phyloP scores from a whole-genome alignment of 2,113 vertebrate genomes.

The Coreoperca whiteheadi region DNA sequence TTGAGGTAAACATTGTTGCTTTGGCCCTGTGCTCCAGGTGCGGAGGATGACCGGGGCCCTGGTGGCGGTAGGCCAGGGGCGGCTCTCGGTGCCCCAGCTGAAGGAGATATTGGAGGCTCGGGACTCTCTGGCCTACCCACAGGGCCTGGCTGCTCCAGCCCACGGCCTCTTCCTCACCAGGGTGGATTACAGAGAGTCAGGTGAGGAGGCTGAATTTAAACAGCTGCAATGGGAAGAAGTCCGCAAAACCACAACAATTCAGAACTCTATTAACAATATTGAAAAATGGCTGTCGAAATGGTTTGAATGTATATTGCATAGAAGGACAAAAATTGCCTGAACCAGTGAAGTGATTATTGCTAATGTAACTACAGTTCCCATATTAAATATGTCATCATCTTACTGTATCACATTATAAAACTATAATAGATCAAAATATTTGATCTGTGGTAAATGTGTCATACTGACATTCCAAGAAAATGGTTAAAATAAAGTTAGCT shows the following conservation, averaged over 20 bases:
- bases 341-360: neutral
- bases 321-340: neutral
- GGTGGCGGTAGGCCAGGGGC: conserved; percentile 88
- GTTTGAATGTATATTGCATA: neutral
- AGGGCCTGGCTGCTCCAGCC: conserved; percentile 83
- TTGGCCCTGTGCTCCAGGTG: conserved; percentile 81
- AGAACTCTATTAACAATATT: neutral
- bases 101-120: conserved; percentile 83
- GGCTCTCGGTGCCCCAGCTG: conserved; percentile 79
- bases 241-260: neutral
- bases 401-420: neutral
- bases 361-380: neutral
- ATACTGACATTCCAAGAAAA: too few species aligned
- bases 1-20: neutral
- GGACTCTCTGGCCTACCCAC: conserved; percentile 84
- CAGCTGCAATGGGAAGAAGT: neutral
- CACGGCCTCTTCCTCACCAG: conserved; percentile 89
- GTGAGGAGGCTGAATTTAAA: conserved; percentile 46
- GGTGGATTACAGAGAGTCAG: conserved; percentile 83
- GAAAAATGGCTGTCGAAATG: neutral
- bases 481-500: too few species aligned
- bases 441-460: too few species aligned
- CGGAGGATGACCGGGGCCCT: conserved; percentile 90
- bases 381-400: too few species aligned
- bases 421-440: too few species aligned